Conservation (phyloP, 2,888 invertebrate species). For the Drosophila silvestris region DNA sequence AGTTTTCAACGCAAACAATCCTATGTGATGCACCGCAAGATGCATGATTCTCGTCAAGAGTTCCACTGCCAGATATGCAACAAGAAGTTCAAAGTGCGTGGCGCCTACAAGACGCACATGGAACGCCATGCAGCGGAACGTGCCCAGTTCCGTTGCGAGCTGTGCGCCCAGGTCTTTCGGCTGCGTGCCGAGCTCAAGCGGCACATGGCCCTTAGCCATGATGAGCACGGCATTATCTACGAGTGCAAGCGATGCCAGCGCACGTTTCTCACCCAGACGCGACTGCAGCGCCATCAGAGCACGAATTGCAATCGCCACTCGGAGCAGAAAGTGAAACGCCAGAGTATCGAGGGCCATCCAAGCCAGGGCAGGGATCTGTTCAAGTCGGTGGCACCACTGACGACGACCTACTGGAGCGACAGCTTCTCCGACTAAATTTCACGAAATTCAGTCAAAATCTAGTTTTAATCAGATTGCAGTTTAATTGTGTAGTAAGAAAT, state of each 20-base stretch:
- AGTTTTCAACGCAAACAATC: constrained; percentile 86
- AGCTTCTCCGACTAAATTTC: constrained; percentile 85
- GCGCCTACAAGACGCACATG: constrained; percentile 85
- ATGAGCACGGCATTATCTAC: constrained; percentile 74
- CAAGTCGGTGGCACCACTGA: constrained; percentile 85
- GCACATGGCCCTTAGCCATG: constrained; percentile 83
- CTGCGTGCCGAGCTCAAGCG: constrained; percentile 82
- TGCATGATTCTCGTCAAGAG: constrained; percentile 84
- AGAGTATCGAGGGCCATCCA: constrained; percentile 44
- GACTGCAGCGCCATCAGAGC: constrained; percentile 81
- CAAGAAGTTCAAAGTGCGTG: constrained; percentile 85
- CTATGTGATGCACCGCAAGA: constrained; percentile 86
- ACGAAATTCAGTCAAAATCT: not conserved
- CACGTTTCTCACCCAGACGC: constrained; percentile 80
- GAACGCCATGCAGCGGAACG: constrained; percentile 84
- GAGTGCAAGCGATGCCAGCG: constrained; percentile 84
- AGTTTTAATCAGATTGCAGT: constrained; percentile 1
- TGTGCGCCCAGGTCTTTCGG: constrained; percentile 72
- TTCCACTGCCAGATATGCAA: constrained; percentile 85
- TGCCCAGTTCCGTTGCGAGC: constrained; percentile 68
- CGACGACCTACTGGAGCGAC: constrained; percentile 86
- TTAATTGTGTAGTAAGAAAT: constrained; percentile 10
- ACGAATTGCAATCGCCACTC: constrained; percentile 54
- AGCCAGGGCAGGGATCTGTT: constrained; percentile 85
- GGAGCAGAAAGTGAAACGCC: constrained; percentile 54